Evolutionary conservation across 2,113 vertebrate genomes (phyloP), one percentile per base, ranked within the genome.

Genomic region (Scopus umbretta): DNA sequence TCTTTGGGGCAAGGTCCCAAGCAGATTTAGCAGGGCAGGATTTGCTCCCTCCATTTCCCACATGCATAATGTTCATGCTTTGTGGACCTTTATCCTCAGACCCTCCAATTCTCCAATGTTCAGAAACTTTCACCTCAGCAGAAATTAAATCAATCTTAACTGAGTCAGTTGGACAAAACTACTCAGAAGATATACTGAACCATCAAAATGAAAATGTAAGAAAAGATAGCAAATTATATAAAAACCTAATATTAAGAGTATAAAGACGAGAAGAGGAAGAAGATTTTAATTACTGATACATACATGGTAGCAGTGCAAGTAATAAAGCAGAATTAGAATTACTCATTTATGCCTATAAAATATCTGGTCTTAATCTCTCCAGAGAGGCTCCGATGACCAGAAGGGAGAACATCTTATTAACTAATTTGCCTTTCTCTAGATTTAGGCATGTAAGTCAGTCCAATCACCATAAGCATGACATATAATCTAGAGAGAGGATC

Each of bases 271-370:
- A 82, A 62, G 10, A 84, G 13, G 22, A 88, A 72, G 19, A 81
- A 58, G 72, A 92, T 94, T 95, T 93, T 82, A 86, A 92, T 94
- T 96, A 90, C 80, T 84, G 89, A 91, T 92, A 86, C 40, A 78
- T 66, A 40, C 23, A 52, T 67, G 53, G 27, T 27, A 88, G 42
- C 22, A 96, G n/a, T 58, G 59, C 50, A 85, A 82, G 53, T 94
- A 92, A 94, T 94, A 88, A 90, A 72, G 36, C 49, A 7, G 66
- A 96, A 83, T 72, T 86, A 80, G 50, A 94, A 90, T 83, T 86
- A 53, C 32, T 91, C 58, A 92, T 70, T 95, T 88, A 58, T 88
- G 50, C 40, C 38, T 82, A 23, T 56, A 75, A 90, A 85, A 62
- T 75, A 15, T 72, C 56, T 91, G 21, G 34, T 81, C n/a, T 91